A percentile compares a stretch with the other conserved stretches of the same genome.
Conservation (phyloP, 2,797 vertebrate genomes). For the Manis javanica region DNA sequence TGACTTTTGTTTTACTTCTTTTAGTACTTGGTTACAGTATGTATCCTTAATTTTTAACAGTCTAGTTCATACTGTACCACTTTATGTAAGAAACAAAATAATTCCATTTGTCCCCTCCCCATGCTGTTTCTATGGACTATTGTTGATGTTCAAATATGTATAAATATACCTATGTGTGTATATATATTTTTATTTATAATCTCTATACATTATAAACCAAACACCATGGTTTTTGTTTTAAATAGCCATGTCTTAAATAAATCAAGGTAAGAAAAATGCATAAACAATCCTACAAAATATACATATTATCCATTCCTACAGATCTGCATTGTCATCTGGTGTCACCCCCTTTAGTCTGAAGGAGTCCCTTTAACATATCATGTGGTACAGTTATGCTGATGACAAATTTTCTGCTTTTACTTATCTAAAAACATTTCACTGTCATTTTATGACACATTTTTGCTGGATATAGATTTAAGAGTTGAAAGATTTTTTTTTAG, state of each 20-base stretch:
- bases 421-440: slow-evolving; percentile 22
- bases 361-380: not conserved
- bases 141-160: not conserved
- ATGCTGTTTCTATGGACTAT: not conserved
- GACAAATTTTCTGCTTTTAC: not conserved
- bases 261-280: not conserved
- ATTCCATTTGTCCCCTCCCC: not conserved
- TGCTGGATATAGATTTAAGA: not conserved
- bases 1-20: not conserved
- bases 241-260: not conserved
- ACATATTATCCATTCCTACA: not conserved
- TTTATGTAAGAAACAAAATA: not conserved
- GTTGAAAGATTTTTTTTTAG: not conserved
- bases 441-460: not conserved
- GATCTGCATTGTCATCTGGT: not conserved
- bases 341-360: not conserved
- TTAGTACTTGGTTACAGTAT: not conserved
- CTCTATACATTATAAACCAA: not conserved
- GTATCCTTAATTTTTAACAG: not conserved
- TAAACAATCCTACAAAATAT: not conserved
- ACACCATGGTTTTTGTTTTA: not conserved
- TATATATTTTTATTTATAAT: not conserved
- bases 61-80: not conserved
- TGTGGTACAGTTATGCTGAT: not conserved
- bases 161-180: not conserved